Conservation (phyloP, 2,797 vertebrate species). For the Simalia tracyae region DNA sequence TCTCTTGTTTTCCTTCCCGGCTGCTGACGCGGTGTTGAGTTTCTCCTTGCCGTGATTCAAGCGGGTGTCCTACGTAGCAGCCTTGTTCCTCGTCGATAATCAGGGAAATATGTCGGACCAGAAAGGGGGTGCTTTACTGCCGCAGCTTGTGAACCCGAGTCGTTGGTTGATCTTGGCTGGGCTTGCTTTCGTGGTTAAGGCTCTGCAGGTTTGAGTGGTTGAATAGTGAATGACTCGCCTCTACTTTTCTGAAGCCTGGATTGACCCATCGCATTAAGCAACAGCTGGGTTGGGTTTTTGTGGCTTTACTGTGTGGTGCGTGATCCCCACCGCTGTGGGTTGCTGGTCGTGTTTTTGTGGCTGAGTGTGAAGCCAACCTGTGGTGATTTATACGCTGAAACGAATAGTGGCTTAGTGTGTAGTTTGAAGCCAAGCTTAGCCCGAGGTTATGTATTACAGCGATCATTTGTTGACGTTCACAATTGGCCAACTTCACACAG, state of each 20-base stretch:
- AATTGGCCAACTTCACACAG: neutral
- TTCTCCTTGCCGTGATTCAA: neutral
- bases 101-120: neutral
- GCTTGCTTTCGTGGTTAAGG: neutral
- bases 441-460: neutral
- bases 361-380: neutral
- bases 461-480: neutral
- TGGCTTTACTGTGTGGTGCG: neutral
- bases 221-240: neutral
- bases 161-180: neutral
- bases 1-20: no score
- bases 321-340: neutral
- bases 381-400: neutral
- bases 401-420: neutral
- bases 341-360: neutral
- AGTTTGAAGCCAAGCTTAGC: neutral
- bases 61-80: neutral
- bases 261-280: neutral
- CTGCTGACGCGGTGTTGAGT: no score
- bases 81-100: no score
- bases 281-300: neutral
- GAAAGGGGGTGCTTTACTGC: neutral
- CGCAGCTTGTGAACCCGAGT: neutral
- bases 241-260: neutral
- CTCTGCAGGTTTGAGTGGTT: neutral